Base-by-base conservation (phyloP, 2,797 vertebrate genomes). In the Gobio occitaniae region DNA sequence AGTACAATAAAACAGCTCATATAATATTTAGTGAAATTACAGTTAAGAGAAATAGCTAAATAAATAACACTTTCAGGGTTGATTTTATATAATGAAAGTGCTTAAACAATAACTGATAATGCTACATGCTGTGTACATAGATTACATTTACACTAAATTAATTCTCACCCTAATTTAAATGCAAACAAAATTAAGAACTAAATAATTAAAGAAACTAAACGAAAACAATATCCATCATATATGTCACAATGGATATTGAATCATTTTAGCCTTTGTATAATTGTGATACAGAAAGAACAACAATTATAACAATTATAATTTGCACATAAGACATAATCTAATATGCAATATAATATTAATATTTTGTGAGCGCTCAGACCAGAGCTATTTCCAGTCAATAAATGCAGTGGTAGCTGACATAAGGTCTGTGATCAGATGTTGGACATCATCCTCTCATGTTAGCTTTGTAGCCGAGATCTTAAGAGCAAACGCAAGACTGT, bases 381-480 rank as follows among this genome's bases (percentile, higher is more conserved):
- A 69, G 48, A 54, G 10, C 50, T 72, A 85, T 63, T 82, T 7
- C 29, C 11, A 38, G 61, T 68, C 84, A 87, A 83, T 83, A 89
- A 80, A 80, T 52, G 54, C 65, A 76, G 78, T 38, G 32, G n/a
- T 66, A 25, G 84, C 59, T 78, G 63, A 85, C 44, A 54, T 56
- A 41, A 29, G 70, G 76, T 80, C 83, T 50, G 15, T 79, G 50
- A 65, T 63, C 65, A 71, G 76, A 48, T 71, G 69, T 56, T 63
- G 54, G 66, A 79, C 52, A 78, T 71, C 66, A 65, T 72, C 69
- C 59, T 80, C 77, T 80, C 38, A 48, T 84, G 86, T 84, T 80
- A 75, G 86, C 82, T 84, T 84, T 87, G 82, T 84, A 63, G 52
- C 41, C 7, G 71, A 84, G 61, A 84, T 84, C 82, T 79, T 59